These are phyloP conservation scores for Phrynocephalus vlangalii DNA, from an alignment of 2,797 vertebrate genomes.

Conservation along the genomic window DNA sequence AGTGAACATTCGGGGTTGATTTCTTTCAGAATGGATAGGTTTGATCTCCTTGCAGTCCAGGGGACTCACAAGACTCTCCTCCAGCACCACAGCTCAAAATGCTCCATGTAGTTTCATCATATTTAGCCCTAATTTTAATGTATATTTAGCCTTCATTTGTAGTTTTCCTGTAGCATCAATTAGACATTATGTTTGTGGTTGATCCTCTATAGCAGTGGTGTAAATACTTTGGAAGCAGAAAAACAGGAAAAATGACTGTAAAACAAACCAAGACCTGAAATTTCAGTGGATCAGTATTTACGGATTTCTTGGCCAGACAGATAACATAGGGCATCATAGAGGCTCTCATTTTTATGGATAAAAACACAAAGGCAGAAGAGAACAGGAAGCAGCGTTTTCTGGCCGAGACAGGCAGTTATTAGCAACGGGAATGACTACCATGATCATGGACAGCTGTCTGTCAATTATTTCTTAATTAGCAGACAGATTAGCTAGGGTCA, in stretches of 20 bases:
- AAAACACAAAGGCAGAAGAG: not conserved
- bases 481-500: slow-evolving; percentile 32
- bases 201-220: not conserved
- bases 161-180: not conserved
- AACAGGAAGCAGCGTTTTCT: slow-evolving; percentile 35
- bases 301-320: not conserved
- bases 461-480: slow-evolving; percentile 43
- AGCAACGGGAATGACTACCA: slow-evolving; percentile 21
- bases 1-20: no score
- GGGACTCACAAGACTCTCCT: no score
- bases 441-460: slow-evolving; percentile 2
- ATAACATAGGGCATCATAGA: not conserved
- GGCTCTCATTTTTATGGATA: not conserved
- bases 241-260: not conserved
- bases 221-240: not conserved
- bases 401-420: slow-evolving; percentile 24
- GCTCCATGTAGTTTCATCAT: not conserved
- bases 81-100: not conserved
- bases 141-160: not conserved
- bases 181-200: not conserved
- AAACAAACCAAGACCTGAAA: slow-evolving; percentile 19
- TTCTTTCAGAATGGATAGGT: no score
- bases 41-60: no score
- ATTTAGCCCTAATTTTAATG: not conserved
- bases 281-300: not conserved